These are phyloP conservation scores for Drosophila saltans DNA, from an alignment of 1,140 invertebrate species.

Conservation along the genomic window DNA sequence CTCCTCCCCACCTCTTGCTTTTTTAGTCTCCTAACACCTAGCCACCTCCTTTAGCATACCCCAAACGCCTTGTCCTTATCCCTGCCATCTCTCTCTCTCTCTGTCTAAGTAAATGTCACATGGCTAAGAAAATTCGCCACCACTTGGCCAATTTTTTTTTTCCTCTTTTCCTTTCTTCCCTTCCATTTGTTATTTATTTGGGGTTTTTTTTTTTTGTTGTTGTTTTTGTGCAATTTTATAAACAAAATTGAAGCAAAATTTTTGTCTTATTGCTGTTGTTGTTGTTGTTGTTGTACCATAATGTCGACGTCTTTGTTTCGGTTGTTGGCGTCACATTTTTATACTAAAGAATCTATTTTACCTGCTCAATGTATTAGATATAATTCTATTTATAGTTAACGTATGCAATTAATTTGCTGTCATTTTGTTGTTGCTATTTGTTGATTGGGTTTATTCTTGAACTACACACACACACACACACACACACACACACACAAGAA, in stretches of 20 bases:
- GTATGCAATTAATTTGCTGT: slow-evolving; percentile 65
- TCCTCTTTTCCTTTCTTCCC: neutral
- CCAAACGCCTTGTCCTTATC: too few species aligned
- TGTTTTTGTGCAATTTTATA: slow-evolving; percentile 11
- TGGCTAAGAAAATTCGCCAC: slow-evolving; percentile 23
- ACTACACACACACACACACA: slow-evolving; percentile 20
- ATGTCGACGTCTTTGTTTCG: slow-evolving; percentile 46
- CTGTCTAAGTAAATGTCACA: slow-evolving; percentile 48
- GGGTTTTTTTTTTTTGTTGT: neutral
- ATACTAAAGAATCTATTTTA: neutral
- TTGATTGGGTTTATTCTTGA: slow-evolving; percentile 29
- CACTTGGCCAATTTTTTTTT: neutral
- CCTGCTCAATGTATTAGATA: slow-evolving; percentile 22
- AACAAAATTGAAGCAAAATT: slow-evolving; percentile 6
- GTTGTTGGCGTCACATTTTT: slow-evolving; percentile 11
- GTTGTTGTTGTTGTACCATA: slow-evolving; percentile 23
- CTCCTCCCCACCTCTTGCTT: neutral
- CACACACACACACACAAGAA: slow-evolving; percentile 11
- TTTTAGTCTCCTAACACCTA: neutral
- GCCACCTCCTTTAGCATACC: too few species aligned
- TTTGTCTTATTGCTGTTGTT: slow-evolving; percentile 31
- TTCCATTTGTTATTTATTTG: neutral
- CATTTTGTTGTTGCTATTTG: slow-evolving; percentile 40
- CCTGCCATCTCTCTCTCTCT: neutral
- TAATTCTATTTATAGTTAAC: slow-evolving; percentile 50